Base-by-base conservation (phyloP, 1,140 invertebrate genomes). In the roundworm (Caenorhabditis elegans) region DNA sequence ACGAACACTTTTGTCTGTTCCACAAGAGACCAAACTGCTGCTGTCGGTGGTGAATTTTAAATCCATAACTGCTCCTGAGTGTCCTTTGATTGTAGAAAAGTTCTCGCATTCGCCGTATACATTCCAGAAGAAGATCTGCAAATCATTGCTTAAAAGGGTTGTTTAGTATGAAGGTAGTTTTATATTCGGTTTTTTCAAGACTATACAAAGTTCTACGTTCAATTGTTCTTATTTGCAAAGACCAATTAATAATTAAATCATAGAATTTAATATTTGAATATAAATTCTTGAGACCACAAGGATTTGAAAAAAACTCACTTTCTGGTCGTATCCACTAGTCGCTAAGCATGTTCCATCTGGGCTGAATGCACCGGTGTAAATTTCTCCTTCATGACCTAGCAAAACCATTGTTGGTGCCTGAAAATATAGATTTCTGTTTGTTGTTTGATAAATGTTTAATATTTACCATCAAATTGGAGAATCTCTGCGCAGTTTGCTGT, bases 71-170 rank as follows among this genome's bases (percentile, higher is more conserved):
- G 96, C 95, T n/a, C 97, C 97, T 19, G 94, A 95, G 90, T 99
- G 98, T 0, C 96, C 96, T 79, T 90, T 90, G 92, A 99, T 93
- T 10, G 94, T 93, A 85, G 94, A 95, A 84, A 97, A 93, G 90
- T 98, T 99, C 87, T 99, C 96, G 92, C 97, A 99, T 89, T 99
- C 96, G 4, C 95, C 97, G 90, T 96, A 97, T 2, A 96, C 95
- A 90, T 95, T 96, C 98, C 98, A 99, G 85, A 99, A 92, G 90
- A 94, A 53, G 17, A 83, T 83, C 75, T 31, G 17, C 4, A 78
- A 78, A n/a, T n/a, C n/a, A n/a, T n/a, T n/a, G n/a, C n/a, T n/a
- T n/a, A n/a, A n/a, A n/a, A n/a, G n/a, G n/a, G n/a, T n/a, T n/a
- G n/a, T n/a, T n/a, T n/a, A 2, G 65, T 31, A 36, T 24, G 75